Conservation (phyloP, 2,797 vertebrate genomes). For the Melanotaenia trifasciata region DNA sequence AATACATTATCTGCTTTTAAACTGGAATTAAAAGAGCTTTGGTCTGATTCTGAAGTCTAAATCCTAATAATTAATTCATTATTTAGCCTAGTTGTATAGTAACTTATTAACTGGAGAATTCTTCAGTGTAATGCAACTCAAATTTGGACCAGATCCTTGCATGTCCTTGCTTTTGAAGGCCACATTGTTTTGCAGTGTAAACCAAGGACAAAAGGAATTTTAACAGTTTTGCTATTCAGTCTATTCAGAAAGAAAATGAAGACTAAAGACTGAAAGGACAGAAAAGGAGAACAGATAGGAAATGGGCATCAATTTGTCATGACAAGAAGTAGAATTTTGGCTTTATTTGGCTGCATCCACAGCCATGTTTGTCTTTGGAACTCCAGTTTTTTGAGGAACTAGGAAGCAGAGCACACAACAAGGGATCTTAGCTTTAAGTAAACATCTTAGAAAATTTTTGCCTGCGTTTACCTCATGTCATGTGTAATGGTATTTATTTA, state of each 20-base stretch:
- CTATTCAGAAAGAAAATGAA: neutral
- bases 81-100: neutral
- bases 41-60: neutral
- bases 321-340: neutral
- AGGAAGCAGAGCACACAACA: too few species aligned
- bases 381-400: too few species aligned
- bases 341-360: neutral
- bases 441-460: too few species aligned
- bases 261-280: neutral
- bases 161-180: neutral
- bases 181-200: neutral
- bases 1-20: neutral
- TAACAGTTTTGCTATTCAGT: neutral
- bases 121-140: neutral
- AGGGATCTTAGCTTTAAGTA: too few species aligned
- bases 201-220: neutral
- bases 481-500: neutral
- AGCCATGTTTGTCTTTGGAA: neutral
- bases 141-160: neutral
- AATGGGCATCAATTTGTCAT: neutral
- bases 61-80: neutral
- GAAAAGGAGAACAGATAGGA: neutral
- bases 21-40: neutral
- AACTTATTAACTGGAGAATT: neutral
- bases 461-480: too few species aligned